These are phyloP conservation scores for Hipposideros larvatus DNA, from an alignment of 2,797 vertebrate genomes.

Conservation along the genomic window DNA sequence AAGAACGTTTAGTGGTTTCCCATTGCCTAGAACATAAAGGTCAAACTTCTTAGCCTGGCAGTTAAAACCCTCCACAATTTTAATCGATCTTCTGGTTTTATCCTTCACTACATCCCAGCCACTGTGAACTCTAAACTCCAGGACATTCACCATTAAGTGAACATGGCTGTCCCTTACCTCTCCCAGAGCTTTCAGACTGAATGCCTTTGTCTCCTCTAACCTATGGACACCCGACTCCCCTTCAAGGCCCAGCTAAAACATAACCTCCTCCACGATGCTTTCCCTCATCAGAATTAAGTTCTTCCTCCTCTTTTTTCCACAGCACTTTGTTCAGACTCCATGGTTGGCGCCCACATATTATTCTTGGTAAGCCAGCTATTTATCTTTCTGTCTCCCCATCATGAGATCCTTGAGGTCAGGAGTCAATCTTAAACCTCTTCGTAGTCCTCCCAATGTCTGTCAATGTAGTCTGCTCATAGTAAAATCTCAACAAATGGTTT, in stretches of 20 bases:
- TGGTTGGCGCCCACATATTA: accelerated
- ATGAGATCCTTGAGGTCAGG: not conserved
- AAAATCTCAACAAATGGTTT: not conserved
- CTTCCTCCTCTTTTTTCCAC: not conserved
- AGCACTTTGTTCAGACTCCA: not conserved
- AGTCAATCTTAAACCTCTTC: not conserved
- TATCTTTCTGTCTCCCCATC: not conserved
- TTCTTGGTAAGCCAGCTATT: not conserved
- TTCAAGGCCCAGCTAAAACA: not conserved
- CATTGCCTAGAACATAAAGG: not conserved
- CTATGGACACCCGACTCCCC: too few species aligned
- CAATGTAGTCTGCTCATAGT: not conserved
- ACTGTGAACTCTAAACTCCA: not conserved
- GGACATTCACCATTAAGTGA: not conserved
- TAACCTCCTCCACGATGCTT: not conserved
- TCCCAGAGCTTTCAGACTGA: not conserved
- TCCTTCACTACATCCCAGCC: not conserved
- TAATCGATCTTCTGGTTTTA: not conserved
- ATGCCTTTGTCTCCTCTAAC: not conserved
- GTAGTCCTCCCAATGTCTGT: not conserved
- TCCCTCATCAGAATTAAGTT: not conserved
- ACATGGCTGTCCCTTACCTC: not conserved
- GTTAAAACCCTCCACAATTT: not conserved
- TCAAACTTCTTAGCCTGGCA: constrained; percentile 3
- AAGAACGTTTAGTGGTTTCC: not conserved